Base-by-base conservation (phyloP, 2,888 invertebrate genomes). In the Polyommatus iphigenia region DNA sequence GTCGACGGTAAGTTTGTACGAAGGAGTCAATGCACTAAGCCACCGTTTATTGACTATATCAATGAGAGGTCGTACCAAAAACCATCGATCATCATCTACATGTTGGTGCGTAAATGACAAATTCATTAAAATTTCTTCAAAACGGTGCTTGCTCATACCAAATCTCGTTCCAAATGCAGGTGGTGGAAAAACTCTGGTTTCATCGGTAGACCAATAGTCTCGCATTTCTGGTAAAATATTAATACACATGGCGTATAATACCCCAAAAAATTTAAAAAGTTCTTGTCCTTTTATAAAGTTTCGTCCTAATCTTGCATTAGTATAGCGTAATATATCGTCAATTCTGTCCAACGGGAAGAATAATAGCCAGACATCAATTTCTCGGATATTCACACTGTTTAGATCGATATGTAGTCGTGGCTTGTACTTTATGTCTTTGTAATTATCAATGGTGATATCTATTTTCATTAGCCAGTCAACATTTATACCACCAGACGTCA, bases 231-330 rank as follows among this genome's bases (percentile, higher is more conserved):
- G 24, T 24, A 24, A 24, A 24, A 24, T 24, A 24, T 24, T 24
- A 24, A 24, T 24, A 24, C 24, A 24, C 24, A 24, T 24, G 24
- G 24, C 24, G 24, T 24, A 24, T 24, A 24, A 24, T 24, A 24
- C 24, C 24, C 24, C 24, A 24, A 24, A 24, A n/a, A 24, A 1
- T 24, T 24, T 24, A 1, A 24, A 24, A 24, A 24, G 24, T 24
- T 24, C 24, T 24, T 24, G 24, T 24, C 24, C 24, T 24, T 24
- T 24, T 24, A 24, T 24, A 24, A 24, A 24, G 24, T 71, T 81
- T 80, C 32, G 79, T 77, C 78, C 79, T 81, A 54, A 18, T 79
- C 10, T 71, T 71, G 71, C 71, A 71, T 15, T 32, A 32, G 29
- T 18, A 71, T 71, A 71, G 24, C 71, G 32, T 71, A 71, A 32